A percentile compares a stretch with the other conserved stretches of the same genome.
These are phyloP conservation scores for Decapterus maruadsi DNA, from an alignment of 2,797 vertebrate genomes.

Conservation along the genomic window DNA sequence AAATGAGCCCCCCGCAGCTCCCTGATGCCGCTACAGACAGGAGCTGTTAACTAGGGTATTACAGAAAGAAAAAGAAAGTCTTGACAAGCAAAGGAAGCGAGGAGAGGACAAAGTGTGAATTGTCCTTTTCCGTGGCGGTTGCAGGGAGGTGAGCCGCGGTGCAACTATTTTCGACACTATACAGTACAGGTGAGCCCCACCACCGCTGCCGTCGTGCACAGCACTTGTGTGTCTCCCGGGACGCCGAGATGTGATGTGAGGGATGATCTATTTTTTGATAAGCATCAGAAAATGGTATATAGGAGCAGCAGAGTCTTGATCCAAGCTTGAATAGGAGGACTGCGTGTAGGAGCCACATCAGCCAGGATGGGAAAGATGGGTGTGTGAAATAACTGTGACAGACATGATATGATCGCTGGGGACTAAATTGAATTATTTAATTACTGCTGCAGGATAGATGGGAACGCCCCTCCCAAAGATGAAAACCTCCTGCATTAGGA, in stretches of 20 bases:
- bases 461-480: constrained; percentile 47
- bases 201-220: constrained; percentile 8
- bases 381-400: constrained; percentile 64
- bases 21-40: constrained; percentile 27
- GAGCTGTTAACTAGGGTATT: constrained; percentile 35
- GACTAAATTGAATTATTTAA: constrained; percentile 71
- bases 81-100: constrained; percentile 37
- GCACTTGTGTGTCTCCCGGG: constrained; percentile 23
- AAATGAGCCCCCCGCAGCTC: constrained; percentile 58
- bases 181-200: constrained; percentile 34
- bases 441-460: constrained; percentile 53
- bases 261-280: constrained; percentile 60
- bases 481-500: constrained; percentile 38
- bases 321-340: constrained; percentile 8
- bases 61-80: constrained; percentile 17
- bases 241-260: constrained; percentile 36
- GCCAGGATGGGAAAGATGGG: constrained; percentile 27
- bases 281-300: constrained; percentile 44
- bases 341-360: constrained; percentile 12
- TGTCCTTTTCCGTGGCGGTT: constrained; percentile 36
- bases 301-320: constrained; percentile 22
- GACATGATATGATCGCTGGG: constrained; percentile 57
- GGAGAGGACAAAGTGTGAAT: constrained; percentile 41
- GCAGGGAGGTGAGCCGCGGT: constrained; percentile 37
- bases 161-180: constrained; percentile 67